These are phyloP conservation scores for Hirtodrosophila confusa DNA, from an alignment of 2,888 invertebrate species.

Conservation along the genomic window DNA sequence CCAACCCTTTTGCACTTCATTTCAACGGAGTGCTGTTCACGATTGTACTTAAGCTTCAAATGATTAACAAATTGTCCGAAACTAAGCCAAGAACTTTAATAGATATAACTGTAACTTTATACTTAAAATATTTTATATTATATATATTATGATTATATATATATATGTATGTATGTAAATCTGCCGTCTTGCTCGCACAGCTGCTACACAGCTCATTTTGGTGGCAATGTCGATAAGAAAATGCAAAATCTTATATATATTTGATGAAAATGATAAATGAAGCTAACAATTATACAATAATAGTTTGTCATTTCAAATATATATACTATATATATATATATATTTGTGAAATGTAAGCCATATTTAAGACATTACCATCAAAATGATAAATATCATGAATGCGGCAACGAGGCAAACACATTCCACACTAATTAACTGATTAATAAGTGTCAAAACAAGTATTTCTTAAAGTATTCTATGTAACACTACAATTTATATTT, in stretches of 20 bases:
- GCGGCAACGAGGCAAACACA: constrained; percentile 50
- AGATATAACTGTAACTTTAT: constrained; percentile 7
- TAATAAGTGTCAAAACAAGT: constrained; percentile 49
- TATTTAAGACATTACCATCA: constrained; percentile 18
- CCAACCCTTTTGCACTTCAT: constrained; percentile 3
- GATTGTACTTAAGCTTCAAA: constrained; percentile 47
- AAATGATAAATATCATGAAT: constrained; percentile 17
- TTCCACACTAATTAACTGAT: constrained; percentile 52
- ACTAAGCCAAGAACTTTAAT: constrained; percentile 55
- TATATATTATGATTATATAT: not conserved
- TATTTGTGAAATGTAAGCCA: not conserved
- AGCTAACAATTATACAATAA: not conserved
- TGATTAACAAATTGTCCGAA: constrained; percentile 42
- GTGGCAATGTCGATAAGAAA: constrained; percentile 25
- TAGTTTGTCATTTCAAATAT: constrained; percentile 8
- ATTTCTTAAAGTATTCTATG: constrained; percentile 58
- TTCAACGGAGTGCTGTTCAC: constrained; percentile 29
- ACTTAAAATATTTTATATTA: constrained; percentile 4
- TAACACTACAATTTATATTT: constrained; percentile 43
- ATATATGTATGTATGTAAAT: constrained; percentile 16
- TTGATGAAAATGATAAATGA: not conserved
- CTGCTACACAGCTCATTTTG: constrained; percentile 28
- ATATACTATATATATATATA: constrained; percentile 1
- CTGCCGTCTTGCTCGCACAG: constrained; percentile 30
- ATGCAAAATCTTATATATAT: not conserved